These are phyloP conservation scores for Epinephelus malabaricus DNA, from an alignment of 2,797 vertebrate genomes.

Conservation along the genomic window DNA sequence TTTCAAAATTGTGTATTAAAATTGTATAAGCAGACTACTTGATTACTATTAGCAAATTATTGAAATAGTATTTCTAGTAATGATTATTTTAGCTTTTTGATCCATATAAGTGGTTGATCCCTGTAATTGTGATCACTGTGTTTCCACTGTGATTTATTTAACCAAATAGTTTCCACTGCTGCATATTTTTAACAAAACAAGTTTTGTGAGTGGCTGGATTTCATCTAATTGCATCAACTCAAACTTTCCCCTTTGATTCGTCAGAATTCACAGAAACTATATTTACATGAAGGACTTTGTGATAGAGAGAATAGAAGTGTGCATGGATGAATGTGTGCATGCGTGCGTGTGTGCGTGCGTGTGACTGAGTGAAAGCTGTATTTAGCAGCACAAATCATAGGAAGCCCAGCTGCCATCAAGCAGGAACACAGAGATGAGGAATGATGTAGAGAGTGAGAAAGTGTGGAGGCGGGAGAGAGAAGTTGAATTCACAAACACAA, in stretches of 20 bases:
- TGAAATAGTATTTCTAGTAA: too few relatives aligned
- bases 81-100: too few relatives aligned
- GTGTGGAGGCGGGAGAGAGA: constrained; percentile 32
- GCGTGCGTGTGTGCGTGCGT: background rate
- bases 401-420: constrained; percentile 23
- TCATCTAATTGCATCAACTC: background rate
- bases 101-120: too few relatives aligned
- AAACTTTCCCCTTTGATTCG: background rate
- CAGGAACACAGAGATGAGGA: constrained; percentile 19
- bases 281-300: constrained; percentile 19
- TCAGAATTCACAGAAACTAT: constrained; percentile 27
- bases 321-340: background rate
- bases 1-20: too few relatives aligned
- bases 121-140: too few relatives aligned
- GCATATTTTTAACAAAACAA: background rate
- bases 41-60: too few relatives aligned
- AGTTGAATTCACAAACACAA: constrained; percentile 35
- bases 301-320: background rate
- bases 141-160: background rate
- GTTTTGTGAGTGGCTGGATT: background rate
- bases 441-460: constrained; percentile 22
- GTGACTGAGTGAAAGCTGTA: constrained; percentile 32
- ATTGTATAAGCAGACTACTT: too few relatives aligned
- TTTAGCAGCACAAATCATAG: constrained; percentile 38
- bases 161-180: background rate